These are phyloP conservation scores for Athripsodes cinereus DNA, from an alignment of 2,888 invertebrate species.

Conservation along the genomic window DNA sequence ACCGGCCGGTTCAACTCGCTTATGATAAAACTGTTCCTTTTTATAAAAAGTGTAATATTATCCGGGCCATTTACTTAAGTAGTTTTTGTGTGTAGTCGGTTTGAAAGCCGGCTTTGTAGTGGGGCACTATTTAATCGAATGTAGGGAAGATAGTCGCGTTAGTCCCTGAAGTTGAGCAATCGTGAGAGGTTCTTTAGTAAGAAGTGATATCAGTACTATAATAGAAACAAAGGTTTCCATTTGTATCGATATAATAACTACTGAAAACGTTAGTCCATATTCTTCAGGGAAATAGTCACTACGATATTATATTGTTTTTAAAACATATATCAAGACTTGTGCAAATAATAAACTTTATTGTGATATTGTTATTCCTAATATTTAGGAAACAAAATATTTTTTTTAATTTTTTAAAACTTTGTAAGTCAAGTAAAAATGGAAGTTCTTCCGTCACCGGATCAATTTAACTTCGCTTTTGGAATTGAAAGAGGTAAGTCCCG, in stretches of 20 bases:
- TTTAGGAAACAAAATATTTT: constrained; percentile 30
- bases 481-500: constrained; percentile 61
- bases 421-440: constrained; percentile 58
- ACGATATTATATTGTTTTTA: constrained; percentile 34
- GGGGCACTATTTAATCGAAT: constrained; percentile 44
- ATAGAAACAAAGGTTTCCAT: constrained; percentile 30
- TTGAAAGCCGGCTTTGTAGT: constrained; percentile 36
- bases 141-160: constrained; percentile 39
- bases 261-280: neutral
- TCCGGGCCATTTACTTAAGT: neutral
- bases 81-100: constrained; percentile 32
- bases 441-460: constrained; percentile 66
- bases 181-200: constrained; percentile 30
- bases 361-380: constrained; percentile 34
- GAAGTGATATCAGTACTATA: constrained; percentile 34
- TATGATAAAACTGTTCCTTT: neutral
- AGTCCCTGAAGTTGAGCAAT: constrained; percentile 43
- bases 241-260: constrained; percentile 12
- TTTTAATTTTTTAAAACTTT: constrained; percentile 47
- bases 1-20: neutral
- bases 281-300: constrained; percentile 7
- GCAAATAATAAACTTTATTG: constrained; percentile 45
- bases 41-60: neutral
- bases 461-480: constrained; percentile 70
- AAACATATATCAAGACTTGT: constrained; percentile 32